Conservation (phyloP, 2,888 invertebrate species). For the Orgyia antiqua region DNA sequence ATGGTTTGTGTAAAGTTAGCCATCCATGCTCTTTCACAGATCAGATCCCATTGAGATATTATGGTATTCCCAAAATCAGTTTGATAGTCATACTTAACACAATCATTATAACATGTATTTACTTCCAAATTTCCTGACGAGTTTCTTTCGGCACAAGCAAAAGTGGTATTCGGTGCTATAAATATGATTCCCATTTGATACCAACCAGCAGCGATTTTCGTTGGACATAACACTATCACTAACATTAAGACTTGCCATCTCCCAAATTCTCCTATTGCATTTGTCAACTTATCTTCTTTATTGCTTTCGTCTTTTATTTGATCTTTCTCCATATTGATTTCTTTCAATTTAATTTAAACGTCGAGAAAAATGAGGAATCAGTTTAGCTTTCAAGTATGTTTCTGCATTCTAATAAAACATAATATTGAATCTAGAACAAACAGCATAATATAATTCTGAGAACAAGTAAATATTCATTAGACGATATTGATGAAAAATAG, state of each 20-base stretch:
- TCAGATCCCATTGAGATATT: conserved; percentile 83
- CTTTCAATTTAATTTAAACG: no score
- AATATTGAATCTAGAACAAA: no score
- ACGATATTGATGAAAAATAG: no score
- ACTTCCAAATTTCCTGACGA: conserved; percentile 41
- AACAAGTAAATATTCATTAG: no score
- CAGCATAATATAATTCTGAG: no score
- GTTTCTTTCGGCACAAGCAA: conserved; percentile 53
- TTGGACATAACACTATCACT: conserved; percentile 75
- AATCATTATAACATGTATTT: conserved; percentile 67
- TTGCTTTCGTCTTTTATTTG: conserved; percentile 1
- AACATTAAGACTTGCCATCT: conserved; percentile 81
- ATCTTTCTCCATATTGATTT: conserved; percentile 4
- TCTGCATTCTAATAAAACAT: no score
- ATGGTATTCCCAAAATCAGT: conserved; percentile 82
- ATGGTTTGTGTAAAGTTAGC: conserved; percentile 82
- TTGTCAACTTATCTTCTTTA: conserved; percentile 27
- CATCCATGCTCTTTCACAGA: conserved; percentile 79
- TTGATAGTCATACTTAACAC: conserved; percentile 74
- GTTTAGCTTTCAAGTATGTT: no score
- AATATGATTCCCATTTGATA: conserved; percentile 84
- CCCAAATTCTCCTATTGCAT: conserved; percentile 65
- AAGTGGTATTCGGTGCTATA: conserved; percentile 79
- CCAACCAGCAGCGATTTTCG: conserved; percentile 84
- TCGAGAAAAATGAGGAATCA: no score